Evolutionary conservation across 2,113 vertebrate species (phyloP), one percentile per base, ranked within the genome.

Genomic region (Telmatochromis sp.): DNA sequence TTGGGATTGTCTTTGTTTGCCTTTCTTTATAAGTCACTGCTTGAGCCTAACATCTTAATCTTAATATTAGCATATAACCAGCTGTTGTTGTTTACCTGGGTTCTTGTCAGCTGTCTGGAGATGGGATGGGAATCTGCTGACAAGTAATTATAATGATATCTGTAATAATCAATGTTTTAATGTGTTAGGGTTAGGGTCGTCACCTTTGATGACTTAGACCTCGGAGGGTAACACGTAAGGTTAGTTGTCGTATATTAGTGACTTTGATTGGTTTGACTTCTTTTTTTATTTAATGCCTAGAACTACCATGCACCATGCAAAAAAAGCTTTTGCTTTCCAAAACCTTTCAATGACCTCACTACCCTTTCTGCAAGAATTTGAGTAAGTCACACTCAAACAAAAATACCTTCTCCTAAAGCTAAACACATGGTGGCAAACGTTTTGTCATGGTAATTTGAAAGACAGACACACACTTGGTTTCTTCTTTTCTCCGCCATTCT

Each of bases 391-490:
- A 51, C 73, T 33, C 45, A 78, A 78, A 78, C 45, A 85, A 51
- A 26, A 23, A 10, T 3, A 35, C 37, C 26, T 28, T 54, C 47
- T 84, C 53, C 54, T 35, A 37, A 35, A 17, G 57, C 65, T 81
- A n/a, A 84, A 90, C 82, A 84, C 45, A 13, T 90, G 81, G 89
- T 37, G 37, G 85, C 9, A 23, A 40, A 5, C 6, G n/a, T 40
- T 87, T 92, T 82, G 89, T 83, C 93, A 89, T 91, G 90, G 90
- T 81, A 86, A 92, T 87, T 15, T 78, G 15, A 78, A 31, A 49
- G 73, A 65, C 6, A 3, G 17, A 12, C 26, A 5, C 37, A 45
- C 65, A 37, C 23, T 17, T 57, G 5, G 26, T 33, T 11, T 4
- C 26, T 23, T 37, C 13, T 28, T 12, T 45, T 49, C 70, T 12